phyloP scores from a whole-genome alignment of 2,113 vertebrate species.

The Athene noctua region DNA sequence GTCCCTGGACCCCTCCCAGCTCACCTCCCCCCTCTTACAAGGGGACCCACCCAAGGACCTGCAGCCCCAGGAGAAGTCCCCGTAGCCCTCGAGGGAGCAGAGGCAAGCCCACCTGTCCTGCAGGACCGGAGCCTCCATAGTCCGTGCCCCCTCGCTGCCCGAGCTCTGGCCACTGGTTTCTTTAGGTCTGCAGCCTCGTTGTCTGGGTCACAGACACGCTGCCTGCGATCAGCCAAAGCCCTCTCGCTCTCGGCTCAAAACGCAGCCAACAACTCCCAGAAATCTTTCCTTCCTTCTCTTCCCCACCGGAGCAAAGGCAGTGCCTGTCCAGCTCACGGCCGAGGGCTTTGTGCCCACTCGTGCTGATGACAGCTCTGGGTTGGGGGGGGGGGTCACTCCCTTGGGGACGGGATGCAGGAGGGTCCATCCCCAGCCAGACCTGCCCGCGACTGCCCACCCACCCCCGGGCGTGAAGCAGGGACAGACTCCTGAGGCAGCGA shows the following conservation, averaged over 20 bases:
- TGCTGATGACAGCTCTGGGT: neutral
- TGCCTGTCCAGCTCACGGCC: rapidly evolving
- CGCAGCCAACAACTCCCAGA: neutral
- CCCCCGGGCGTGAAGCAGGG: rapidly evolving
- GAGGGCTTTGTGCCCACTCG: no score
- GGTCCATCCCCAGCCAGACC: neutral
- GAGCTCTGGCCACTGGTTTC: no score
- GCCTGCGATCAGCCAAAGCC: neutral
- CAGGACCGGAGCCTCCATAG: rapidly evolving
- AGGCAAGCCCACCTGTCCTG: neutral
- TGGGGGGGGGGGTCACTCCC: rapidly evolving
- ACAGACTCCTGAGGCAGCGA: no score
- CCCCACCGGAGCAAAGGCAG: no score
- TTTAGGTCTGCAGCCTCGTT: neutral
- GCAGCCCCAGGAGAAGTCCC: neutral
- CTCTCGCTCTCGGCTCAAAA: neutral
- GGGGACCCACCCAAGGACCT: no score
- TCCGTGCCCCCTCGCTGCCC: rapidly evolving
- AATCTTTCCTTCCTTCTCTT: neutral
- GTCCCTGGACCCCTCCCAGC: neutral
- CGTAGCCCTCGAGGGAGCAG: neutral
- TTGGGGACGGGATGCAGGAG: neutral
- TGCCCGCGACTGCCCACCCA: neutral
- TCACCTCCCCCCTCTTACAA: no score
- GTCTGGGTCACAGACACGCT: no score